Conservation (phyloP, 2,888 invertebrate genomes). For the Crematogaster levior region DNA sequence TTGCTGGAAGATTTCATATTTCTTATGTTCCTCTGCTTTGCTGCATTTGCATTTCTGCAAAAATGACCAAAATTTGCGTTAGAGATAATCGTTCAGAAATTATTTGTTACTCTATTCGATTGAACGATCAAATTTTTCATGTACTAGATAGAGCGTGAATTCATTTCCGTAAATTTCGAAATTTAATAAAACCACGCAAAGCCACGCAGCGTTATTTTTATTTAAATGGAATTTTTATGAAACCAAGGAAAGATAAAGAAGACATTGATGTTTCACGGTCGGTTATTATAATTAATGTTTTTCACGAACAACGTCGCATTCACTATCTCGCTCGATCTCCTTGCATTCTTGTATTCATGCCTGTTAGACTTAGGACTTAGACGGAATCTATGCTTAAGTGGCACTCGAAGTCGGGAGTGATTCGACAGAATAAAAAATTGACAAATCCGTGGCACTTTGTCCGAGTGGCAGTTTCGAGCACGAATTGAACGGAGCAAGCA, state of each 20-base stretch:
- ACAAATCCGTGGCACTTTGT: constrained; percentile 38
- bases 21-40: neutral
- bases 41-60: neutral
- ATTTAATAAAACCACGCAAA: neutral
- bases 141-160: neutral
- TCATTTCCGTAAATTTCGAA: neutral
- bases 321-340: constrained; percentile 32
- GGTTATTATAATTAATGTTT: constrained; percentile 6
- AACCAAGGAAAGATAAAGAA: neutral
- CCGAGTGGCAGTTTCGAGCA: constrained; percentile 29
- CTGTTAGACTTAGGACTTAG: constrained; percentile 79
- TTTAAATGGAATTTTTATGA: neutral
- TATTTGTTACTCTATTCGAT: neutral
- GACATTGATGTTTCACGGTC: neutral
- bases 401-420: constrained; percentile 62
- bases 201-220: neutral
- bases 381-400: constrained; percentile 76
- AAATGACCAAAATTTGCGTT: neutral
- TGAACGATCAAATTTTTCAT: neutral
- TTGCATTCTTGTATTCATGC: constrained; percentile 75
- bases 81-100: neutral
- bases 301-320: constrained; percentile 65
- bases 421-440: constrained; percentile 46
- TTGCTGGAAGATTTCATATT: neutral
- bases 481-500: constrained; percentile 54